Evolutionary conservation across 2,888 invertebrate species (phyloP).

Genomic region (Dicycla oo): DNA sequence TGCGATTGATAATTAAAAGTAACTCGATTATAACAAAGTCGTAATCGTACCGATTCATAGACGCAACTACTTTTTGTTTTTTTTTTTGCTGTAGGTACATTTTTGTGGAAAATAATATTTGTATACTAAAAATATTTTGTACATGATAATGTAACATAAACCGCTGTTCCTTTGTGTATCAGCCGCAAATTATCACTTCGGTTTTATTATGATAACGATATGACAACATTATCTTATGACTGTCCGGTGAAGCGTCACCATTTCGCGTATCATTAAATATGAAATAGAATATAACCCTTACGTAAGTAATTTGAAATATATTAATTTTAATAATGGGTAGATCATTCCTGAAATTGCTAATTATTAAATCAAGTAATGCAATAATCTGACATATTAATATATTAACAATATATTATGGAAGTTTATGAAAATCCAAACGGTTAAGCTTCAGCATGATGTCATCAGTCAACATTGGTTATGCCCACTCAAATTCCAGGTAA

Average conservation of each 20-base stretch:
- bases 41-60: conserved; percentile 38
- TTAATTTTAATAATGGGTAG: neutral
- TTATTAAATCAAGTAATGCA: conserved; percentile 5
- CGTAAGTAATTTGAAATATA: conserved; percentile 20
- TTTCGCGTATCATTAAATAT: conserved; percentile 39
- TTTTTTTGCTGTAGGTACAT: conserved; percentile 3
- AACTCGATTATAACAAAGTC: conserved; percentile 53
- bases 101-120: conserved; percentile 24
- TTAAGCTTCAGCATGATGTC: conserved; percentile 50
- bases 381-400: conserved; percentile 7
- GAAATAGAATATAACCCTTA: conserved; percentile 47
- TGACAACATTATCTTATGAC: conserved; percentile 67
- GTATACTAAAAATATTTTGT: conserved; percentile 25
- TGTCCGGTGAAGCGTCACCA: conserved; percentile 40
- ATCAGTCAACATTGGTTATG: conserved; percentile 37
- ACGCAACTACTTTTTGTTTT: conserved; percentile 6
- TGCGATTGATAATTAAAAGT: conserved; percentile 62
- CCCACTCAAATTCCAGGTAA: conserved; percentile 56
- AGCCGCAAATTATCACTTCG: conserved; percentile 71
- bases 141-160: conserved; percentile 43
- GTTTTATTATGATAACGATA: conserved; percentile 73
- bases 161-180: conserved; percentile 57
- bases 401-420: conserved; percentile 24
- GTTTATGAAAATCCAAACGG: conserved; percentile 39
- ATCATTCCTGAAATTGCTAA: neutral